Conservation (phyloP, 1,140 invertebrate genomes). For the Drosophila nikananu region DNA sequence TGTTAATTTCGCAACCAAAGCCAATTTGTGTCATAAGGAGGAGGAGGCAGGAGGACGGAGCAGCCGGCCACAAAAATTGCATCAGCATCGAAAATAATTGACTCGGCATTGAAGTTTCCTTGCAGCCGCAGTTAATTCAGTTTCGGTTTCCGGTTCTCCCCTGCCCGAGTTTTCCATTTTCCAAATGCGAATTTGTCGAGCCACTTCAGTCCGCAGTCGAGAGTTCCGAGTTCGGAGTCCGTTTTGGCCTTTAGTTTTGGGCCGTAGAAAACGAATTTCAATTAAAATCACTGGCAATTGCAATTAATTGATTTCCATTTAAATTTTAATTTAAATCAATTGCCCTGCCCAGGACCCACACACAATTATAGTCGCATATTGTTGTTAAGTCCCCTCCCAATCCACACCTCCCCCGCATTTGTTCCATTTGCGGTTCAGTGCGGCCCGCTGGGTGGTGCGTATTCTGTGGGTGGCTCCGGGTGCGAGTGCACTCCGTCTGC, state of each 20-base stretch:
- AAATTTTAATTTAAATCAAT: conserved; percentile 69
- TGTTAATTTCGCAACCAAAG: conserved; percentile 73
- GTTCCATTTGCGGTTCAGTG: conserved; percentile 34
- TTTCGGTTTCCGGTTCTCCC: conserved; percentile 57
- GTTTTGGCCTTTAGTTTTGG: conserved; percentile 39
- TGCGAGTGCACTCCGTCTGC: conserved; percentile 12
- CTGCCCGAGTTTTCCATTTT: conserved; percentile 6
- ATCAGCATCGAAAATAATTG: conserved; percentile 65
- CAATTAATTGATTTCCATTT: conserved; percentile 77
- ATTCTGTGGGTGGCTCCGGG: too few relatives aligned
- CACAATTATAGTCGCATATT: conserved; percentile 50
- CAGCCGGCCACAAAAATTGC: conserved; percentile 50
- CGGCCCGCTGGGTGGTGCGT: not conserved
- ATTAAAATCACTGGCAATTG: conserved; percentile 60
- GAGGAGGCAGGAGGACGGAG: not conserved
- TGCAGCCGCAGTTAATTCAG: conserved; percentile 65
- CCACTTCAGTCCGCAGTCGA: not conserved
- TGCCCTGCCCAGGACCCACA: conserved; percentile 26
- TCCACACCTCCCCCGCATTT: conserved; percentile 14
- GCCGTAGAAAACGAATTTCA: conserved; percentile 53
- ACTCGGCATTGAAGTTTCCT: conserved; percentile 42
- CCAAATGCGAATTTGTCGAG: conserved; percentile 3
- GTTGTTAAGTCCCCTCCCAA: conserved; percentile 38
- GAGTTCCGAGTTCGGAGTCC: conserved; percentile 4
- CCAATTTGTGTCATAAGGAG: conserved; percentile 59